Evolutionary conservation across 2,888 invertebrate species (phyloP), one percentile per base, ranked within the genome.

Genomic region (Aricia artaxerxes): DNA sequence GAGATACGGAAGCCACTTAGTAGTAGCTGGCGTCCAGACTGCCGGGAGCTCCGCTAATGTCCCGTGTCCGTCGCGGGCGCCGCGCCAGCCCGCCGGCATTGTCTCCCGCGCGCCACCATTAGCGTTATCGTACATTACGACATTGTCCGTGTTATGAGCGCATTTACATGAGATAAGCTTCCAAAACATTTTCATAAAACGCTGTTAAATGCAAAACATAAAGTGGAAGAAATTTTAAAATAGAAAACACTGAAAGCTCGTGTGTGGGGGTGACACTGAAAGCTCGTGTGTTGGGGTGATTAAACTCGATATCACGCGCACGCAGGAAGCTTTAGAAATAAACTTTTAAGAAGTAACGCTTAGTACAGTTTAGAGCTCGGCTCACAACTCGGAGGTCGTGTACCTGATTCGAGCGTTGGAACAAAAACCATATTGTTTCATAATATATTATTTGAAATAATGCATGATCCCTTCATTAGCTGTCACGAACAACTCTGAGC

Each of bases 101-200:
- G 69, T 69, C 69, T 69, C 69, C 35, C 69, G 35, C 35, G 64
- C 69, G 13, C 61, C 61, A 13, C 35, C 69, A 38, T 69, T 69
- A 35, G 69, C 69, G 69, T 69, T 35, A 69, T 69, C 13, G 4
- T 69, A 69, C 69, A 69, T 69, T 5, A 69, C 35, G 69, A 69
- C 69, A 35, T 35, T 69, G 64, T 69, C 31, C 69, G 64, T 16
- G 69, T 69, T 69, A 69, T 69, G 69, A 69, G 69, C 35, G 69
- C 69, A 69, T 69, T 69, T 69, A 38, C 35, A 69, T 38, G 35
- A 69, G 69, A 69, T 69, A 69, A 38, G 69, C 69, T 69, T 69
- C 69, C 35, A 69, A 69, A 69, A 69, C 69, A 38, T 69, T 69
- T 38, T 38, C 69, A 35, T 69, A 35, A 69, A 35, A 69, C 69